These are phyloP conservation scores for Dreissena rostriformis DNA, from an alignment of 1,140 invertebrate genomes.

Conservation along the genomic window DNA sequence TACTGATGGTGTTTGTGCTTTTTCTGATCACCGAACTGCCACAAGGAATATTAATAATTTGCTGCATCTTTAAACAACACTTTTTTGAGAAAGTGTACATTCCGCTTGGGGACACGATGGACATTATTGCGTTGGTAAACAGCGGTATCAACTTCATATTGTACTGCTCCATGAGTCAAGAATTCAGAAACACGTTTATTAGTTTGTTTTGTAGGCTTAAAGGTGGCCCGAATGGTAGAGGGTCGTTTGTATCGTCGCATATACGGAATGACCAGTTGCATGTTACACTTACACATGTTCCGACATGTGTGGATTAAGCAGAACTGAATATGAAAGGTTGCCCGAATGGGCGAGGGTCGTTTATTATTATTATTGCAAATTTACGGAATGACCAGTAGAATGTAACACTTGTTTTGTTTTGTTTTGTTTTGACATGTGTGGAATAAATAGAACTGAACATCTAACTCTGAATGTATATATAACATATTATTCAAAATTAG, in stretches of 20 bases:
- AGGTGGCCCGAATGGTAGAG: neutral
- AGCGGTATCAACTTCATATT: conserved; percentile 96
- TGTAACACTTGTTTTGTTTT: neutral
- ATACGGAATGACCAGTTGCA: neutral
- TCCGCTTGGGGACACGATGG: conserved; percentile 93
- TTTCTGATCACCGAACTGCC: conserved; percentile 95
- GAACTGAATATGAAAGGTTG: no score
- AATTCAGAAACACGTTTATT: conserved; percentile 93
- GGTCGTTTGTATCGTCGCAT: neutral
- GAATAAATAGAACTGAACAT: no score
- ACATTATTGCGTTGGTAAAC: conserved; percentile 94
- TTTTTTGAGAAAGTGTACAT: conserved; percentile 78
- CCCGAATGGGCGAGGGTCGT: no score
- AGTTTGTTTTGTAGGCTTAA: conserved; percentile 83
- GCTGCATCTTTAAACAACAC: conserved; percentile 68
- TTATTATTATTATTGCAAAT: no score
- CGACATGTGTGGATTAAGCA: no score
- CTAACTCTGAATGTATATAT: no score
- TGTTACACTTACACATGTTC: neutral
- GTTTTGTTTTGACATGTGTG: no score
- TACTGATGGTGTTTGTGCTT: conserved; percentile 91
- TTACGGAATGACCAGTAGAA: neutral
- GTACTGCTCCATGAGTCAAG: conserved; percentile 96
- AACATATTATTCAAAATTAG: no score
- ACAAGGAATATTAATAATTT: conserved; percentile 81